phyloP scores from a whole-genome alignment of 2,113 vertebrate genomes.

The Brachyhypopomus gauderio region DNA sequence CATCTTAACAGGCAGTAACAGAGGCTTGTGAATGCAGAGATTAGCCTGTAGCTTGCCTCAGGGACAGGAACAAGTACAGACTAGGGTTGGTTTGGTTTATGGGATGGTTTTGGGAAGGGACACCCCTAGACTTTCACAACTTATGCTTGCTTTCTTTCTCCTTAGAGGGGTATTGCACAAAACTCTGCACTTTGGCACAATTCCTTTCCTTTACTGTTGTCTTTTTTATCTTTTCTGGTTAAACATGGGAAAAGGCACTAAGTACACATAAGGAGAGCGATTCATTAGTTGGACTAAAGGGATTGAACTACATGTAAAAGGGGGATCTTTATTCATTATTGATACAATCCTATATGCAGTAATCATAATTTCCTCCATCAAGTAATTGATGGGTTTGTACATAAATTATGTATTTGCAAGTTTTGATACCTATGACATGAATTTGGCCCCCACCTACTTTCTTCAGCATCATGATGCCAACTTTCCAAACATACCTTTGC shows the following conservation, averaged over 20 bases:
- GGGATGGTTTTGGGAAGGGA: not conserved
- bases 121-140: not conserved
- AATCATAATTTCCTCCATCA: no score
- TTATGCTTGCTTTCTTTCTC: not conserved
- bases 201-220: not conserved
- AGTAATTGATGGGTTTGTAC: no score
- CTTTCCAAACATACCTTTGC: no score
- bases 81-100: not conserved
- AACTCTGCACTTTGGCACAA: not conserved
- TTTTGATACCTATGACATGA: no score
- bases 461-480: no score
- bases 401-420: no score
- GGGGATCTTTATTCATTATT: not conserved
- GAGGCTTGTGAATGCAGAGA: no score
- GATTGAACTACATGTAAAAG: slow-evolving; percentile 21
- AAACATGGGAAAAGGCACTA: not conserved
- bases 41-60: not conserved
- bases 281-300: slow-evolving; percentile 29
- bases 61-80: not conserved
- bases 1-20: no score
- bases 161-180: not conserved
- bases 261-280: not conserved
- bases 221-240: not conserved
- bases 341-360: no score
- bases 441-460: no score